These are phyloP conservation scores for Netelia melanura DNA, from an alignment of 2,888 invertebrate species.

Conservation along the genomic window DNA sequence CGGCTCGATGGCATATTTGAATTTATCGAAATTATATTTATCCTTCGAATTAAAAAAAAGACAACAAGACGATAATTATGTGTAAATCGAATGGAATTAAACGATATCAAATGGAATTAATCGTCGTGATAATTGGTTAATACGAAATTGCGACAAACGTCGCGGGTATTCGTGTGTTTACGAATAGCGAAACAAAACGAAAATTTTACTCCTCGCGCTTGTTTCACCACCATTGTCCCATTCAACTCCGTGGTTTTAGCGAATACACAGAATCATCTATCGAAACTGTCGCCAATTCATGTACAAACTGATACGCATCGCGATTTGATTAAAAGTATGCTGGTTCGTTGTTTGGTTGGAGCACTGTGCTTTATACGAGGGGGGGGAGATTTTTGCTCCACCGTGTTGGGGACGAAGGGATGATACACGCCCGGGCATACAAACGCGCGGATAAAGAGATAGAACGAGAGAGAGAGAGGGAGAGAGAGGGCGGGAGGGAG, in stretches of 20 bases:
- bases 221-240: not conserved
- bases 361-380: not conserved
- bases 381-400: not conserved
- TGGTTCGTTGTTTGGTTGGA: not conserved
- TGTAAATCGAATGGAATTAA: not conserved
- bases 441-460: not conserved
- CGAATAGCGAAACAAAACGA: not conserved
- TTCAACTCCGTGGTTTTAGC: not conserved
- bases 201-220: not conserved
- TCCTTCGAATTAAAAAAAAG: no score
- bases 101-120: not conserved
- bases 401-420: not conserved
- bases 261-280: not conserved
- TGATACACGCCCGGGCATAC: not conserved
- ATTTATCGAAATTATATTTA: no score
- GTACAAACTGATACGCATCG: not conserved
- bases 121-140: not conserved
- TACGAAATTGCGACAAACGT: not conserved
- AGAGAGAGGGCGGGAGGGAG: not conserved
- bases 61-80: not conserved
- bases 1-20: no score
- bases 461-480: no score
- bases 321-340: not conserved
- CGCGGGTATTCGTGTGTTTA: no score
- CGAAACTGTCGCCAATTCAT: not conserved